These are phyloP conservation scores for Drosophila cardini DNA, from an alignment of 1,140 invertebrate species.

Conservation along the genomic window DNA sequence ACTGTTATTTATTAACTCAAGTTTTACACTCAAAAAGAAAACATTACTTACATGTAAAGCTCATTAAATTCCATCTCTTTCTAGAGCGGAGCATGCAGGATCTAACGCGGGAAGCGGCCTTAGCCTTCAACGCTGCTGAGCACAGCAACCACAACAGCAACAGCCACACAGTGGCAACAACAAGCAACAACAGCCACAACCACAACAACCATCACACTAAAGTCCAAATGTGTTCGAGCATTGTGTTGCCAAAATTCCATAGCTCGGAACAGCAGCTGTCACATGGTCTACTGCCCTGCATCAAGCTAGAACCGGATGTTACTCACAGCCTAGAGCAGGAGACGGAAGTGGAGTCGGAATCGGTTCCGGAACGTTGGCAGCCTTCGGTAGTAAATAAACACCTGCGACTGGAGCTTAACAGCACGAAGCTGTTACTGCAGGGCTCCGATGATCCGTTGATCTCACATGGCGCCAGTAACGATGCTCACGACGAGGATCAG, in stretches of 20 bases:
- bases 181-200: conserved; percentile 8
- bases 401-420: conserved; percentile 57
- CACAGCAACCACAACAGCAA: conserved; percentile 3
- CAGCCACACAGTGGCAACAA: neutral
- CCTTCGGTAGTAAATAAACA: conserved; percentile 37
- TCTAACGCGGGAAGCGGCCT: conserved; percentile 28
- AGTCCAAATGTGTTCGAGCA: conserved; percentile 27
- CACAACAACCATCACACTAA: conserved; percentile 25
- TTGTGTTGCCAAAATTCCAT: conserved; percentile 16
- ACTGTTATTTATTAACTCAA: neutral
- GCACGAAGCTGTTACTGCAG: conserved; percentile 67
- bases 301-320: conserved; percentile 59
- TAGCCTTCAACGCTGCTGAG: conserved; percentile 31
- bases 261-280: conserved; percentile 26
- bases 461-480: conserved; percentile 71
- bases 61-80: conserved; percentile 1
- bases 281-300: conserved; percentile 47
- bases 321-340: neutral
- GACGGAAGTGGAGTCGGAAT: neutral
- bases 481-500: conserved; percentile 77
- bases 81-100: conserved; percentile 39
- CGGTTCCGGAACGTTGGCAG: conserved; percentile 55
- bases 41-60: neutral
- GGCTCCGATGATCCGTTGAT: conserved; percentile 83
- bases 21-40: neutral